Evolutionary conservation across 2,797 vertebrate species (phyloP).

Genomic region (Siniperca obscura): DNA sequence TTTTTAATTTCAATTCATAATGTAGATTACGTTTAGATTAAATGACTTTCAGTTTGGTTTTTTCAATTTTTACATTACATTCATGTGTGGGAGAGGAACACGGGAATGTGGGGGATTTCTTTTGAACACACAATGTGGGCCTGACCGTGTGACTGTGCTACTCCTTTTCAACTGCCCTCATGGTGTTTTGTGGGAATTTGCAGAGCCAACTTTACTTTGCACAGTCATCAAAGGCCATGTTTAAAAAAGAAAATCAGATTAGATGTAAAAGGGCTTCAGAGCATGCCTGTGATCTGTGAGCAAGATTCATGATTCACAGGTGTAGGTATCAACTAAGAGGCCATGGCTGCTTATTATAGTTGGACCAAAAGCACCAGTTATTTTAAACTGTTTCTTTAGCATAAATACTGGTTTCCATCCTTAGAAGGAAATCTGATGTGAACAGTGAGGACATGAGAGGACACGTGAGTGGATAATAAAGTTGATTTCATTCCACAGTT

Average conservation of each 20-base stretch:
- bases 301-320: slow-evolving; percentile 55
- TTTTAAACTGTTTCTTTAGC: slow-evolving; percentile 15
- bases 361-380: slow-evolving; percentile 12
- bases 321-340: slow-evolving; percentile 50
- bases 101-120: slow-evolving; percentile 34
- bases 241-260: slow-evolving; percentile 77
- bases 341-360: slow-evolving; percentile 37
- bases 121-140: slow-evolving; percentile 55
- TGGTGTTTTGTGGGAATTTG: slow-evolving; percentile 71
- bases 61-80: slow-evolving; percentile 11
- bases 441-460: too few relatives aligned
- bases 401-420: not conserved
- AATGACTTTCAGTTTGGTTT: not conserved
- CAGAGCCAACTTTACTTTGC: slow-evolving; percentile 46
- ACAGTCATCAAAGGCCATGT: slow-evolving; percentile 67
- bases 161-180: slow-evolving; percentile 70
- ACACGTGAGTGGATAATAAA: slow-evolving; percentile 3
- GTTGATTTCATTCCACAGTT: slow-evolving; percentile 22
- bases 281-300: slow-evolving; percentile 49
- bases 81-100: slow-evolving; percentile 28
- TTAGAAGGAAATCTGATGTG: not conserved
- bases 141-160: slow-evolving; percentile 41
- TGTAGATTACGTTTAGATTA: not conserved
- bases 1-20: too few relatives aligned
- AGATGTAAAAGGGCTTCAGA: slow-evolving; percentile 62